These are phyloP conservation scores for Gallinago solitaria DNA, from an alignment of 2,797 vertebrate species.

Conservation along the genomic window DNA sequence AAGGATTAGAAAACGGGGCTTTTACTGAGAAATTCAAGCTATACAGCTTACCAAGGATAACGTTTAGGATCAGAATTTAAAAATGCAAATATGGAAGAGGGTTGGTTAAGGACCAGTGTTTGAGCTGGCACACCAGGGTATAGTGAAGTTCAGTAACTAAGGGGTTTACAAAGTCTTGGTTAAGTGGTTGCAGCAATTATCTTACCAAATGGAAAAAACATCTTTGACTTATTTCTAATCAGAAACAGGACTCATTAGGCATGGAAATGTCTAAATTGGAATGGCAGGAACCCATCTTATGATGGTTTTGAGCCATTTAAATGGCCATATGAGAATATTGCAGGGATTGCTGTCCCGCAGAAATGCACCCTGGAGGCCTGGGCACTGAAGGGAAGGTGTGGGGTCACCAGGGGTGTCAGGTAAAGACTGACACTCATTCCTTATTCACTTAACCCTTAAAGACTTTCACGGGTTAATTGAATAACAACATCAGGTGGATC, in stretches of 20 bases:
- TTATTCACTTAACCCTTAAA: not conserved
- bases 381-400: not conserved
- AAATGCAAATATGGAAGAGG: not conserved
- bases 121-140: too few species aligned
- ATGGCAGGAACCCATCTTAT: not conserved
- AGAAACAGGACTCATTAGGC: not conserved
- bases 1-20: not conserved
- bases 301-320: not conserved
- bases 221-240: not conserved
- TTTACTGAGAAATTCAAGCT: not conserved
- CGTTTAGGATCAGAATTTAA: not conserved
- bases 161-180: not conserved
- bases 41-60: not conserved
- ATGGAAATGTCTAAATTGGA: not conserved
- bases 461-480: not conserved
- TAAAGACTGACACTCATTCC: not conserved
- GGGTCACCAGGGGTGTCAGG: not conserved
- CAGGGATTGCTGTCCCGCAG: not conserved
- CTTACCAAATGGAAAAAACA: not conserved
- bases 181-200: not conserved
- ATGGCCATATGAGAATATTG: not conserved
- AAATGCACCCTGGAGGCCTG: too few species aligned
- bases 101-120: not conserved
- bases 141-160: not conserved
- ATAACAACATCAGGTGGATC: not conserved